Base-by-base conservation (phyloP, 2,888 invertebrate species). In the Sisyra nigra region DNA sequence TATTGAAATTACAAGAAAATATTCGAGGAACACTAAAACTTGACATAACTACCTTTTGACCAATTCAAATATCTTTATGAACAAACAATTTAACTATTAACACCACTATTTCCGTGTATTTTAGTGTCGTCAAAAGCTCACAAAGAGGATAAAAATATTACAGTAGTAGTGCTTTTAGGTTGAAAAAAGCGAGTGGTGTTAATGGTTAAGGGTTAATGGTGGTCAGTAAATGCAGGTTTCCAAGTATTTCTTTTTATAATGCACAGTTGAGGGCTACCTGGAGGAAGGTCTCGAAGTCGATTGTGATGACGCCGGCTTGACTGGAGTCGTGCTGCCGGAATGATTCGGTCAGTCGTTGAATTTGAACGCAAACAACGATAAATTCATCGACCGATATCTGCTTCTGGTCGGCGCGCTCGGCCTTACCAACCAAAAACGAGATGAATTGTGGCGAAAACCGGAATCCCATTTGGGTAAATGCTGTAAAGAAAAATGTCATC, bases 271-370 rank as follows among this genome's bases (percentile, higher is more conserved):
- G 71, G 29, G 88, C 86, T 51, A 92, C 72, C 47, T 72, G 74
- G 38, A 96, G 67, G 55, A 93, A 94, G 56, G 94, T 93, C 67
- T 94, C 94, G 57, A 93, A 94, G 18, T 69, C 77, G 55, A 93
- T 80, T 2, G 79, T 79, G 42, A 94, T 88, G 6, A 74, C 68
- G 30, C 93, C 94, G 53, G 77, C 80, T 62, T 80, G 75, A 51
- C 84, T 78, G 0, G 73, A 69, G 58, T 94, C 93, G 42, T 83
- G 75, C 44, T 69, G 67, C 54, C 81, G 69, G 59, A 94, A 94
- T 15, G 87, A 85, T 57, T 93, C 92, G 29, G 80, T 88, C 50
- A 87, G 85, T 48, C 81, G 76, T 57, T 89, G 89, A 48, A 92
- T 76, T 66, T 91, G 84, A 8, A 92, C 83, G 59, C 89, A 89